Evolutionary conservation across 2,797 vertebrate genomes (phyloP).

Genomic region (Sebastes matsubarae): DNA sequence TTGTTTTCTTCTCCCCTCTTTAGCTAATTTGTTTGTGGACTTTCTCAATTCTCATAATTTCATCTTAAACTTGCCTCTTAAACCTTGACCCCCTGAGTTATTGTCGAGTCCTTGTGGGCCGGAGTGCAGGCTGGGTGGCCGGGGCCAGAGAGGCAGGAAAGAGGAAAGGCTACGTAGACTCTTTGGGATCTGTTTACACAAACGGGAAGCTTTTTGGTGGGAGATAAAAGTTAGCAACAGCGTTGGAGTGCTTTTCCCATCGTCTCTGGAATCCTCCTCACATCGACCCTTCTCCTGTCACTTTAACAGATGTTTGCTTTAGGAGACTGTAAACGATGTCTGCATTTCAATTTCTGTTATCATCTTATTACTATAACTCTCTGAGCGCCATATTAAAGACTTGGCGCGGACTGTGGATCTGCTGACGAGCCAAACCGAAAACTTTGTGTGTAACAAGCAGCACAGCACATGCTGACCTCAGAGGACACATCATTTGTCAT

Average conservation of each 20-base stretch:
- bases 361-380: constrained; percentile 92
- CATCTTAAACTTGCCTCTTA: constrained; percentile 87
- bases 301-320: constrained; percentile 98
- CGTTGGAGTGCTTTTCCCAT: constrained; percentile 94
- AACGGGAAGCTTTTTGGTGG: constrained; percentile 88
- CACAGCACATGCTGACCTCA: constrained; percentile 38
- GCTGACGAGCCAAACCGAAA: constrained; percentile 51
- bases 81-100: constrained; percentile 89
- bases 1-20: constrained; percentile 69
- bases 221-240: constrained; percentile 92
- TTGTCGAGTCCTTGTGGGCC: constrained; percentile 81
- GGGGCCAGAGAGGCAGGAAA: constrained; percentile 53
- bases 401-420: constrained; percentile 77
- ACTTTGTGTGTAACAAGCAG: constrained; percentile 38
- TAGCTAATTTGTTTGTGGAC: constrained; percentile 90
- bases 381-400: constrained; percentile 89
- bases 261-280: constrained; percentile 81
- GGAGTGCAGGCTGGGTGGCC: constrained; percentile 75
- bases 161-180: constrained; percentile 77
- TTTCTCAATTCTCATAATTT: constrained; percentile 91
- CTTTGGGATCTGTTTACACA: constrained; percentile 94
- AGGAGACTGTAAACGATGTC: constrained; percentile 95
- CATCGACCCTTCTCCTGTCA: constrained; percentile 88
- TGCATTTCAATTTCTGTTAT: constrained; percentile 93
- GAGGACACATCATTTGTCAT: constrained; percentile 30